These are phyloP conservation scores for Ciona savignyi DNA, from an alignment of 23 tunicate species.

Conservation along the genomic window DNA sequence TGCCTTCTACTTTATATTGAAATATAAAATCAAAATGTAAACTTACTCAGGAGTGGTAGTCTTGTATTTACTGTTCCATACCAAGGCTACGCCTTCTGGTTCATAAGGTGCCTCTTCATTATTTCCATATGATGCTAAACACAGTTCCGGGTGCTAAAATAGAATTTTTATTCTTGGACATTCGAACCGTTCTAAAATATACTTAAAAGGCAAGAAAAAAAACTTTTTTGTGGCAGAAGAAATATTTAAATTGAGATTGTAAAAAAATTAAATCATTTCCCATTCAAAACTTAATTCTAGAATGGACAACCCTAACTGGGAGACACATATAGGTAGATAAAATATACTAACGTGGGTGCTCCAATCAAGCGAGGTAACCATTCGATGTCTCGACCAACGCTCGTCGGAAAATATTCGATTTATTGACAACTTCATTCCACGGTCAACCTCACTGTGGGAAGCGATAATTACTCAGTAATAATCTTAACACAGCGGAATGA, in stretches of 20 bases:
- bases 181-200: not conserved
- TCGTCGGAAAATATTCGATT: slow-evolving; percentile 96
- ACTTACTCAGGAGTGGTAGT: slow-evolving; percentile 96
- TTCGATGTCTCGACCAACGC: slow-evolving; percentile 83
- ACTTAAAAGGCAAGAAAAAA: not conserved
- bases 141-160: slow-evolving; percentile 87
- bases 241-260: too few relatives aligned
- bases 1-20: too few relatives aligned
- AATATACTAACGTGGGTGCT: slow-evolving; percentile 83
- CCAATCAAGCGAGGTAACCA: slow-evolving; percentile 96
- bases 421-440: slow-evolving; percentile 59
- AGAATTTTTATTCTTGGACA: not conserved
- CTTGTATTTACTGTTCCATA: slow-evolving; percentile 97
- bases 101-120: slow-evolving; percentile 87
- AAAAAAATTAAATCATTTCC: too few relatives aligned
- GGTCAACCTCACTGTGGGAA: slow-evolving; percentile 59
- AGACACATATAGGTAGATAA: too few relatives aligned
- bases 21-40: not conserved
- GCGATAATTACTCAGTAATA: too few relatives aligned
- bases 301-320: too few relatives aligned
- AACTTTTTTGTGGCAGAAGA: too few relatives aligned
- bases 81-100: slow-evolving; percentile 97
- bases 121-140: slow-evolving; percentile 80
- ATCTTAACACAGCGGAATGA: too few relatives aligned
- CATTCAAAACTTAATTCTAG: too few relatives aligned